A percentile compares a stretch with the other conserved stretches of the same genome.
These are phyloP conservation scores for Byasa hedistus DNA, from an alignment of 2,888 invertebrate genomes.

Conservation along the genomic window DNA sequence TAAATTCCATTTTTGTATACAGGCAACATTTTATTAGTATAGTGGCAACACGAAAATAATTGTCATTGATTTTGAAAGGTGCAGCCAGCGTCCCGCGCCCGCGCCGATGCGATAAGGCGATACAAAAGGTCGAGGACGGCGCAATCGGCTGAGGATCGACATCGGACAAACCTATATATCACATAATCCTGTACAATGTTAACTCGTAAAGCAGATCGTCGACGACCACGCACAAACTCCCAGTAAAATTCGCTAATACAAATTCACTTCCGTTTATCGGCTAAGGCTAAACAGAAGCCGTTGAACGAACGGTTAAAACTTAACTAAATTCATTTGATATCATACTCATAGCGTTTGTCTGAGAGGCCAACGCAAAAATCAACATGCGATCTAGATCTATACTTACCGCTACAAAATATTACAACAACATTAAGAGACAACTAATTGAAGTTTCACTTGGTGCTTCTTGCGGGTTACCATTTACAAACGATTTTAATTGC, in stretches of 20 bases:
- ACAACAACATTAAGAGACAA: slow-evolving; percentile 55
- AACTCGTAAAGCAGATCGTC: slow-evolving; percentile 31
- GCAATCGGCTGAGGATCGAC: slow-evolving; percentile 42
- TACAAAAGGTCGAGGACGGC: slow-evolving; percentile 48
- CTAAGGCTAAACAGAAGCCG: not conserved
- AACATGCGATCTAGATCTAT: slow-evolving; percentile 26
- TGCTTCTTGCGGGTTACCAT: too few species aligned
- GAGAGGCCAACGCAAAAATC: not conserved
- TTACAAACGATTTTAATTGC: too few species aligned
- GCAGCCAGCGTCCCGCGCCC: not conserved
- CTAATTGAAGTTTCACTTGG: slow-evolving; percentile 50
- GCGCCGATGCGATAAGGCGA: slow-evolving; percentile 14
- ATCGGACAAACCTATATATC: slow-evolving; percentile 39
- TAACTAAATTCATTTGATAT: slow-evolving; percentile 2
- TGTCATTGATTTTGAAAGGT: not conserved
- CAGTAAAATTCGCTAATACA: slow-evolving; percentile 31
- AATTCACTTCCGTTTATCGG: slow-evolving; percentile 10
- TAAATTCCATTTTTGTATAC: not conserved
- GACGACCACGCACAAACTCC: slow-evolving; percentile 36
- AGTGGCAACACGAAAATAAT: not conserved
- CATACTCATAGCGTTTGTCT: slow-evolving; percentile 1
- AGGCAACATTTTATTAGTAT: not conserved
- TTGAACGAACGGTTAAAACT: slow-evolving; percentile 6
- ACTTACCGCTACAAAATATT: slow-evolving; percentile 36
- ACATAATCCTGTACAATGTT: slow-evolving; percentile 45